Evolutionary conservation across 2,113 vertebrate species (phyloP).

Genomic region (Megaceryle maxima): DNA sequence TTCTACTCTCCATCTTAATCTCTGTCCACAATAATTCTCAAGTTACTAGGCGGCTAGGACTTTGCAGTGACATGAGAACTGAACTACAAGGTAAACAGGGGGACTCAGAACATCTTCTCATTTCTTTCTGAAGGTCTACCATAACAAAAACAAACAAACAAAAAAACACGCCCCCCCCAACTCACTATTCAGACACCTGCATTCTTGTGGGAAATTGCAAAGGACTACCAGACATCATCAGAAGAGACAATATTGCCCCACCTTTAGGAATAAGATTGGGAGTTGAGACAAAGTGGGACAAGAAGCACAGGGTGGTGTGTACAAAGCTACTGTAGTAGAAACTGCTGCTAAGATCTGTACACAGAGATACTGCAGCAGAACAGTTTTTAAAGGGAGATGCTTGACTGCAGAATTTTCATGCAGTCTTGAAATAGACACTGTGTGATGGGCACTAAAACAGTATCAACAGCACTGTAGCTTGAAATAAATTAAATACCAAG

Average conservation of each 20-base stretch:
- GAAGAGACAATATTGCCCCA: background rate
- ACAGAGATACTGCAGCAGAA: accelerated
- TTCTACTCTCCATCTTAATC: background rate
- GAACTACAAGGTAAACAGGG: background rate
- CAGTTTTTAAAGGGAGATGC: background rate
- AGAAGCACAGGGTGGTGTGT: background rate
- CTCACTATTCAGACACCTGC: background rate
- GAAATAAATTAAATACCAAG: background rate
- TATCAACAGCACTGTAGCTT: background rate
- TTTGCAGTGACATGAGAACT: background rate
- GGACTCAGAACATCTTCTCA: background rate
- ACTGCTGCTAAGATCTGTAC: background rate
- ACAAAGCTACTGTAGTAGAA: background rate
- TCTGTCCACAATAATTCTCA: background rate
- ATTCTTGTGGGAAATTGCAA: background rate
- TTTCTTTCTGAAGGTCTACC: background rate
- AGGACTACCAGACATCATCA: background rate
- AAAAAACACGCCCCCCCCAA: too few species aligned
- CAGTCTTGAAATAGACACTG: background rate
- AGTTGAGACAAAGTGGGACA: background rate
- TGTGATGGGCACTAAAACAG: background rate
- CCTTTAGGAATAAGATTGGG: background rate
- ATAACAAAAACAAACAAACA: background rate
- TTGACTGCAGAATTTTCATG: background rate
- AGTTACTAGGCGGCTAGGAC: background rate